Conservation (phyloP, 2,113 vertebrate genomes). For the Malaclemys terrapin region DNA sequence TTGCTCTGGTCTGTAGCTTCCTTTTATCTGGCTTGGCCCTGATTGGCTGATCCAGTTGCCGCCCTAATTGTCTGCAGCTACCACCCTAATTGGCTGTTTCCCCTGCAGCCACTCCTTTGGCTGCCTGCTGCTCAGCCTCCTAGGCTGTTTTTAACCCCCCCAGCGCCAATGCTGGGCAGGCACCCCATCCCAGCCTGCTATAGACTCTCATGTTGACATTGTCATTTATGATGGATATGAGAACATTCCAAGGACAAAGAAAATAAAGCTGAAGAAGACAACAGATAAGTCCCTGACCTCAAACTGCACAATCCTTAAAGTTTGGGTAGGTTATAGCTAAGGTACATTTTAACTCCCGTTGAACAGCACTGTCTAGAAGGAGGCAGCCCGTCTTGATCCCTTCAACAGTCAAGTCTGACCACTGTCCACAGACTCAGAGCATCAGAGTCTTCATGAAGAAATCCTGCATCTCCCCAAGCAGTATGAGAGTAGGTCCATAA, state of each 20-base stretch:
- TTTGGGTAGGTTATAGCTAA: background rate
- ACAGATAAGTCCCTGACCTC: background rate
- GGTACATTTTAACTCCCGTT: background rate
- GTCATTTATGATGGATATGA: background rate
- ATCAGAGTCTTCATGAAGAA: background rate
- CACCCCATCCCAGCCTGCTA: background rate
- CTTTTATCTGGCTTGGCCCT: too few relatives aligned
- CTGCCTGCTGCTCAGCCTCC: too few relatives aligned
- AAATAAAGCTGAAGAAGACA: background rate
- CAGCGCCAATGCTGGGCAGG: too few relatives aligned
- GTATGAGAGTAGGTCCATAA: fast-evolving
- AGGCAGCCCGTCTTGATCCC: background rate
- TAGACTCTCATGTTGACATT: background rate
- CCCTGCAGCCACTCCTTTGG: too few relatives aligned
- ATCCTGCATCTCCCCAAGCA: fast-evolving
- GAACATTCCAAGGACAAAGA: background rate
- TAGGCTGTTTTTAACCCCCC: too few relatives aligned
- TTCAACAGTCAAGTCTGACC: background rate
- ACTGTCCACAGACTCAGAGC: background rate
- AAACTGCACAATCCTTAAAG: background rate
- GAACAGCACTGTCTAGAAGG: background rate
- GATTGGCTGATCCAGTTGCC: too few relatives aligned
- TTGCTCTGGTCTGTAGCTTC: too few relatives aligned
- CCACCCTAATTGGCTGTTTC: too few relatives aligned
- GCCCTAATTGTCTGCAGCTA: too few relatives aligned